Evolutionary conservation across 2,888 invertebrate species (phyloP).

Genomic region (Leucophenga montana): DNA sequence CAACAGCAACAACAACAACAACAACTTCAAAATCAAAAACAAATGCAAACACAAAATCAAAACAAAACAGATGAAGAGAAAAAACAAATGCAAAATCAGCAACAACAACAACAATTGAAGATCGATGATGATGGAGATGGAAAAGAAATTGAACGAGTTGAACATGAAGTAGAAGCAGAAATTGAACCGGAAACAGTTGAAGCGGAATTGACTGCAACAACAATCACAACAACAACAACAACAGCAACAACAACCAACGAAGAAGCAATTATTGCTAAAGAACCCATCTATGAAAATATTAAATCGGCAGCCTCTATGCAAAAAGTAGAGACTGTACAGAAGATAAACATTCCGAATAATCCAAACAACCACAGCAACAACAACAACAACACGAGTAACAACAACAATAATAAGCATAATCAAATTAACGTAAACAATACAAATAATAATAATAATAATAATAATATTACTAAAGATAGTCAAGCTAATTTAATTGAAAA

Average conservation of each 20-base stretch:
- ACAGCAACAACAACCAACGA: constrained; percentile 18
- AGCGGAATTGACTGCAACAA: neutral
- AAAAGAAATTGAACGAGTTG: constrained; percentile 48
- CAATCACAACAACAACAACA: neutral
- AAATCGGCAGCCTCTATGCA: constrained; percentile 62
- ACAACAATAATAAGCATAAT: constrained; percentile 39
- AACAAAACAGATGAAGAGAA: constrained; percentile 39
- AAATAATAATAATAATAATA: constrained; percentile 40
- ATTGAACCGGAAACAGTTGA: constrained; percentile 33
- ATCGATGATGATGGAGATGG: constrained; percentile 20
- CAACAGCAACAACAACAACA: constrained; percentile 21
- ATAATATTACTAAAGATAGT: constrained; percentile 34
- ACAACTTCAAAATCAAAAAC: constrained; percentile 15
- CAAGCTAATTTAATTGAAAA: constrained; percentile 45
- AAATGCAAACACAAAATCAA: constrained; percentile 25
- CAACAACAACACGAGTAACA: constrained; percentile 53
- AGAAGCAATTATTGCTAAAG: constrained; percentile 41
- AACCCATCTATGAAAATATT: constrained; percentile 74
- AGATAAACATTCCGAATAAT: constrained; percentile 56
- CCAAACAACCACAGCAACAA: no score
- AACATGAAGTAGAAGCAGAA: constrained; percentile 55
- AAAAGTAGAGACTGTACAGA: constrained; percentile 54
- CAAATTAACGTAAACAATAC: constrained; percentile 25
- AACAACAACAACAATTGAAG: neutral
- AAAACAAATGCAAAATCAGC: constrained; percentile 29